Percentiles rank a stretch among this genome's conserved stretches.
These are phyloP conservation scores for Proteles cristata DNA, from an alignment of 2,113 vertebrate species.

Conservation along the genomic window DNA sequence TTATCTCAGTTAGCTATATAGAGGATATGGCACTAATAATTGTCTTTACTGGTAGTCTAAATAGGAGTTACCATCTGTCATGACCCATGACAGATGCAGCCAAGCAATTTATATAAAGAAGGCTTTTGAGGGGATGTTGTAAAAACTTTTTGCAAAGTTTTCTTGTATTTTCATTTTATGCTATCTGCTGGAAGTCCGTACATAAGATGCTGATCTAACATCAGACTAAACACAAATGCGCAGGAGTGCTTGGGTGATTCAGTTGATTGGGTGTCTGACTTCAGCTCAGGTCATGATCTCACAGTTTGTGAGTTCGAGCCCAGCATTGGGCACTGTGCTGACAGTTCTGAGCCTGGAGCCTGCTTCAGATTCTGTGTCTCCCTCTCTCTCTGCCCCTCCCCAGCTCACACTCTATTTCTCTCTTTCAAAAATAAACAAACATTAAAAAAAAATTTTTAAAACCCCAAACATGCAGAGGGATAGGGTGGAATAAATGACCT, in stretches of 20 bases:
- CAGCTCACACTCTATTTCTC: too few relatives aligned
- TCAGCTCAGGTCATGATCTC: too few relatives aligned
- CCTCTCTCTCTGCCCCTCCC: too few relatives aligned
- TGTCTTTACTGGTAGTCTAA: background rate
- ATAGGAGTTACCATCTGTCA: background rate
- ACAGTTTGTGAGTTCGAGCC: too few relatives aligned
- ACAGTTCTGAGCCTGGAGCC: too few relatives aligned
- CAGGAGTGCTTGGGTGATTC: background rate
- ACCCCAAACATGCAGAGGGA: background rate
- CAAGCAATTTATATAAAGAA: background rate
- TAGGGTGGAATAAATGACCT: background rate
- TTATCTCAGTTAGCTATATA: background rate
- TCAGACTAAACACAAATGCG: background rate
- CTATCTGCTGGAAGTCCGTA: background rate
- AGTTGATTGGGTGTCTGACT: too few relatives aligned
- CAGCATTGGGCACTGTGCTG: too few relatives aligned
- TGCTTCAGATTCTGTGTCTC: too few relatives aligned
- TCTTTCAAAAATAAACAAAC: too few relatives aligned
- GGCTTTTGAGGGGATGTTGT: background rate
- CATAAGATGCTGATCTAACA: background rate
- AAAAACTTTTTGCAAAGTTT: background rate
- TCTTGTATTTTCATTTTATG: background rate
- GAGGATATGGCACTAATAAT: background rate
- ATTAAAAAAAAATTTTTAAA: background rate
- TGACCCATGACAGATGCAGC: background rate